A percentile compares a stretch with the other conserved stretches of the same genome.
phyloP scores from a whole-genome alignment of 2,888 invertebrate species.

The Drosophila longiperda region DNA sequence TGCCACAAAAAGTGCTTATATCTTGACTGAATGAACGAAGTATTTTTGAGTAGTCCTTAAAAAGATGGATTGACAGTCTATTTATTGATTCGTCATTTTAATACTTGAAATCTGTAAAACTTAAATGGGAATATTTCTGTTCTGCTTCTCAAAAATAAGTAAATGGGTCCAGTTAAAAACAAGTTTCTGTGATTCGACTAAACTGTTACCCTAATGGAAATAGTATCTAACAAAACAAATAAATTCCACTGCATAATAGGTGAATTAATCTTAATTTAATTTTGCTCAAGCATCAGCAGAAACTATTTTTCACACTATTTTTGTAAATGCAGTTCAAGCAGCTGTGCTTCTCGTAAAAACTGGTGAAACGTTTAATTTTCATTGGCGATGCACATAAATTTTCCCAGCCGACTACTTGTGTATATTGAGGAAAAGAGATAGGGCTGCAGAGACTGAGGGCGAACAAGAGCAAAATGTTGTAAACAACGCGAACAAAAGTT shows the following conservation, averaged over 20 bases:
- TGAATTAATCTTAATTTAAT: slow-evolving; percentile 69
- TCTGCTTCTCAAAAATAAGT: neutral
- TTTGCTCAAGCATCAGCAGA: slow-evolving; percentile 35
- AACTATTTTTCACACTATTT: slow-evolving; percentile 65
- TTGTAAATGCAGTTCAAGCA: slow-evolving; percentile 37
- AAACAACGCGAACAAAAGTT: slow-evolving; percentile 70
- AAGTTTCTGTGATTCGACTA: slow-evolving; percentile 3
- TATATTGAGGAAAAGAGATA: slow-evolving; percentile 7
- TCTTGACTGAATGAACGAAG: slow-evolving; percentile 1
- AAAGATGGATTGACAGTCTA: neutral
- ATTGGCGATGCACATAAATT: slow-evolving; percentile 68
- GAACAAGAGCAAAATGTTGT: slow-evolving; percentile 40
- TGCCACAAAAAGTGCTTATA: neutral
- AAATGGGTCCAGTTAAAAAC: neutral
- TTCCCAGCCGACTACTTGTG: slow-evolving; percentile 56
- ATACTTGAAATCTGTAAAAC: neutral
- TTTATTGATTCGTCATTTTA: slow-evolving; percentile 1
- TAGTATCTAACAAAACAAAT: slow-evolving; percentile 60
- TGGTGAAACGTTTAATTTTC: slow-evolving; percentile 67
- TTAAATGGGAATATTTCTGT: neutral
- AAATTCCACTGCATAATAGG: slow-evolving; percentile 59
- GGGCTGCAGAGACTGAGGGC: neutral
- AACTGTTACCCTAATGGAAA: neutral
- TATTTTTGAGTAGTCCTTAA: neutral
- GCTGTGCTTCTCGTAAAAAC: slow-evolving; percentile 42